phyloP scores from a whole-genome alignment of 1,140 invertebrate genomes.

The Drosophila busckii region DNA sequence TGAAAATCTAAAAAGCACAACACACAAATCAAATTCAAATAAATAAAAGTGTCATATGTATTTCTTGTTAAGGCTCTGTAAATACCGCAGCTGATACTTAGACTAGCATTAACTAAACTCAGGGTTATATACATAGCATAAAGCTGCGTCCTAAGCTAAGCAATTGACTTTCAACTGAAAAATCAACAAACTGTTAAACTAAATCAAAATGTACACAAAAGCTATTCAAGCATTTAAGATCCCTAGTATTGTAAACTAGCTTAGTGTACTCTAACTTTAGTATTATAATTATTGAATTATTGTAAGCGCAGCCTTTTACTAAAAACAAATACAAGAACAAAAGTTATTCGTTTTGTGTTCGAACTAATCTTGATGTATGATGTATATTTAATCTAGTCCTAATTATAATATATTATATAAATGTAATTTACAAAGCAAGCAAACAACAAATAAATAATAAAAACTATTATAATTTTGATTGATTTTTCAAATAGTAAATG shows the following conservation, averaged over 20 bases:
- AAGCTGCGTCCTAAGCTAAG: slow-evolving; percentile 22
- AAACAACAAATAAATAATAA: slow-evolving; percentile 48
- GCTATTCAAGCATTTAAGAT: slow-evolving; percentile 24
- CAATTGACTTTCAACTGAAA: slow-evolving; percentile 36
- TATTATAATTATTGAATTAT: no score
- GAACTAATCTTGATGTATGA: slow-evolving; percentile 51
- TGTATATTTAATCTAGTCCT: slow-evolving; percentile 70
- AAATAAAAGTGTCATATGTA: slow-evolving; percentile 47
- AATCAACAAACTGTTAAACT: slow-evolving; percentile 16
- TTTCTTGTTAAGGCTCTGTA: slow-evolving; percentile 36
- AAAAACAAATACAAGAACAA: slow-evolving; percentile 24
- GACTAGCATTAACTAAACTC: slow-evolving; percentile 63
- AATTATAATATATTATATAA: slow-evolving; percentile 71
- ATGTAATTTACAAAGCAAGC: slow-evolving; percentile 47
- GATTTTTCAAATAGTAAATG: no score
- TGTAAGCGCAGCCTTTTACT: slow-evolving; percentile 26
- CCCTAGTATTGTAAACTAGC: no score
- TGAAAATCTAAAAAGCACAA: not conserved
- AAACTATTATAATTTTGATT: slow-evolving; percentile 45
- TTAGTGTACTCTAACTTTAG: no score
- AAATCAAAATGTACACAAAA: slow-evolving; percentile 52
- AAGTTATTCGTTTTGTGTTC: slow-evolving; percentile 52
- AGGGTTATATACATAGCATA: slow-evolving; percentile 53
- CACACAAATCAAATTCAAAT: slow-evolving; percentile 42
- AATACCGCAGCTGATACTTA: slow-evolving; percentile 48